A percentile compares a stretch with the other conserved stretches of the same genome.
Conservation (phyloP, 2,797 vertebrate species). For the Percopsis omiscomaycus region DNA sequence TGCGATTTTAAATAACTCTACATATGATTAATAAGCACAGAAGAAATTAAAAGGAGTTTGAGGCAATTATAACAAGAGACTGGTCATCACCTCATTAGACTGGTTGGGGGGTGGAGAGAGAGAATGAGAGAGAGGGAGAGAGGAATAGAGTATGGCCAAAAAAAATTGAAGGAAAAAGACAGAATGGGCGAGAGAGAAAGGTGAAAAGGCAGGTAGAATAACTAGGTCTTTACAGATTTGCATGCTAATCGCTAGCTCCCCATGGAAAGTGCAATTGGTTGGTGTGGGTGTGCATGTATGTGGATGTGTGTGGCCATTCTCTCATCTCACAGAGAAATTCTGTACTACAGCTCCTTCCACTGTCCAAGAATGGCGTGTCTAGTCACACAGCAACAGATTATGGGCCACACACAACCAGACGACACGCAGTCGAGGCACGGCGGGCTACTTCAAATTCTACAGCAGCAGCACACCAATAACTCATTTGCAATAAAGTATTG, state of each 20-base stretch:
- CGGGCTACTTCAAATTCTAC: too few relatives aligned
- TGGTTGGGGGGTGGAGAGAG: conserved; percentile 78
- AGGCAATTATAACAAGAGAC: conserved; percentile 99
- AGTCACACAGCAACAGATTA: too few relatives aligned
- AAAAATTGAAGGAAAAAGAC: conserved; percentile 72
- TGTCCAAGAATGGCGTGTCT: too few relatives aligned
- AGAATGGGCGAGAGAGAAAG: conserved; percentile 69
- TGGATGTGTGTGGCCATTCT: conserved; percentile 2
- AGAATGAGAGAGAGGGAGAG: conserved; percentile 56
- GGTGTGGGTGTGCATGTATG: conserved; percentile 24
- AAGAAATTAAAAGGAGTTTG: conserved; percentile 98
- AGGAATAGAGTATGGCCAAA: conserved; percentile 2
- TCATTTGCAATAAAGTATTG: too few relatives aligned
- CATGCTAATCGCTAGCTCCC: conserved; percentile 82
- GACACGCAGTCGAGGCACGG: too few relatives aligned
- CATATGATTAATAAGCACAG: conserved; percentile 98
- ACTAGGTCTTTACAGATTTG: conserved; percentile 84
- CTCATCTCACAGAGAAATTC: background rate
- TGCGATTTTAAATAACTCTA: conserved; percentile 99
- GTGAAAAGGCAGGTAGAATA: conserved; percentile 79
- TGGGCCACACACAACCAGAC: too few relatives aligned
- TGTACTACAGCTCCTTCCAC: too few relatives aligned
- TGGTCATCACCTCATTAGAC: conserved; percentile 99
- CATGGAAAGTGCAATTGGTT: conserved; percentile 64
- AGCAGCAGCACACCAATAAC: too few relatives aligned